Evolutionary conservation across 2,888 invertebrate species (phyloP).

Genomic region (Clunio marinus): DNA sequence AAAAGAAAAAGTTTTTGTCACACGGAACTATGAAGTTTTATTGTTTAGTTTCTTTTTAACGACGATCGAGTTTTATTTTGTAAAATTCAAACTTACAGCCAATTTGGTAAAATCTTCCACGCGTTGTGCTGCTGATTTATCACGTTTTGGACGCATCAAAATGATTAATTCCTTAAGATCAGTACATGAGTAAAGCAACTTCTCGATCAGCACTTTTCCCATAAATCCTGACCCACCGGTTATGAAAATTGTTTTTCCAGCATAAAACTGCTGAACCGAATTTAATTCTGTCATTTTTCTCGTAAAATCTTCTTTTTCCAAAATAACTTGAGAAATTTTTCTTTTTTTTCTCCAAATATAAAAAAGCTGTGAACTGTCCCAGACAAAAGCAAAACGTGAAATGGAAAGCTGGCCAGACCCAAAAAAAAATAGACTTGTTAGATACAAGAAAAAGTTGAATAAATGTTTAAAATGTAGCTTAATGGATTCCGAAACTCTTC

Average conservation of each 20-base stretch:
- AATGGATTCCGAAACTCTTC: too few species aligned
- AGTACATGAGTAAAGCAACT: conserved; percentile 62
- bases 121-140: conserved; percentile 60
- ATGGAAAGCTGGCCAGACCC: neutral
- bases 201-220: conserved; percentile 63
- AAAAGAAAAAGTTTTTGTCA: neutral
- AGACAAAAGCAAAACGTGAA: neutral
- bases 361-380: conserved; percentile 3
- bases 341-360: neutral
- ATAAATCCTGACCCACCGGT: conserved; percentile 66
- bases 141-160: conserved; percentile 62
- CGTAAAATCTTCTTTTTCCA: too few species aligned
- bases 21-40: too few species aligned
- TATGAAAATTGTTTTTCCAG: conserved; percentile 58
- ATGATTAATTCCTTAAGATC: conserved; percentile 62
- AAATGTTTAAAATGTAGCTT: too few species aligned
- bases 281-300: conserved; percentile 10
- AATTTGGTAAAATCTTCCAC: conserved; percentile 67
- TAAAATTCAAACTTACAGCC: conserved; percentile 54
- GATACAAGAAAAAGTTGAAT: neutral
- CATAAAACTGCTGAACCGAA: conserved; percentile 59
- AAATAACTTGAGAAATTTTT: too few species aligned
- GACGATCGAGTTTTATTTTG: neutral
- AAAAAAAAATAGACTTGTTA: neutral
- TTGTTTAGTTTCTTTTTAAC: too few species aligned